A percentile compares a stretch with the other conserved stretches of the same genome.
These are phyloP conservation scores for Thymallus thymallus DNA, from an alignment of 2,113 vertebrate species.

Conservation along the genomic window DNA sequence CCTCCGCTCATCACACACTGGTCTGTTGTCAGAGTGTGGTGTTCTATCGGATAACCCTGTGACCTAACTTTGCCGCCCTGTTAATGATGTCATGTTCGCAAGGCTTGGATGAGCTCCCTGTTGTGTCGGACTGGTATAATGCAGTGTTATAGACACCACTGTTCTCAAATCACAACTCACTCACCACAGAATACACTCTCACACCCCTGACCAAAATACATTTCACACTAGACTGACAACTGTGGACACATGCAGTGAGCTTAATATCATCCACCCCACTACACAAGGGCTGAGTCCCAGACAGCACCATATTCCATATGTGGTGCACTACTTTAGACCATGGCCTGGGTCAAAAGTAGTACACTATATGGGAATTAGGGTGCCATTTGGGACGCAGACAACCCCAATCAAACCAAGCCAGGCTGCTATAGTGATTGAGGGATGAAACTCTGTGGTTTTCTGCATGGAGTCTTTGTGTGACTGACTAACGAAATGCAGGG, in stretches of 20 bases:
- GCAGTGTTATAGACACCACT: constrained; percentile 10
- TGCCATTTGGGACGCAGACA: background rate
- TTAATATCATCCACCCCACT: constrained; percentile 20
- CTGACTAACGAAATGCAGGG: constrained; percentile 18
- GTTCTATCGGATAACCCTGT: background rate
- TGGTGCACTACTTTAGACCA: too few species aligned
- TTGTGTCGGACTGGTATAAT: background rate
- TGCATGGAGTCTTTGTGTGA: constrained; percentile 43
- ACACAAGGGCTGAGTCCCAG: background rate
- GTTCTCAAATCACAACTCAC: background rate
- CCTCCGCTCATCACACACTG: background rate
- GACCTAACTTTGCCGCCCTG: background rate
- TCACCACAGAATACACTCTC: background rate
- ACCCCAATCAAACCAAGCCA: too few species aligned
- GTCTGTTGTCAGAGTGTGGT: background rate
- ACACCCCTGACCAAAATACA: background rate
- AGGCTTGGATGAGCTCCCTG: background rate
- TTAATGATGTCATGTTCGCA: too few species aligned
- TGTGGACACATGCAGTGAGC: background rate
- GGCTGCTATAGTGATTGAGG: background rate
- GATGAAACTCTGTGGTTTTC: background rate
- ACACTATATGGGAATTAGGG: constrained; percentile 20
- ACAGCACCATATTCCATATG: too few species aligned
- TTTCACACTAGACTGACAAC: constrained; percentile 14
- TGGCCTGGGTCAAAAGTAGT: too few species aligned